Percentiles rank a stretch among this genome's conserved stretches.
Conservation (phyloP, 2,888 invertebrate species). For the Baccha elongata region DNA sequence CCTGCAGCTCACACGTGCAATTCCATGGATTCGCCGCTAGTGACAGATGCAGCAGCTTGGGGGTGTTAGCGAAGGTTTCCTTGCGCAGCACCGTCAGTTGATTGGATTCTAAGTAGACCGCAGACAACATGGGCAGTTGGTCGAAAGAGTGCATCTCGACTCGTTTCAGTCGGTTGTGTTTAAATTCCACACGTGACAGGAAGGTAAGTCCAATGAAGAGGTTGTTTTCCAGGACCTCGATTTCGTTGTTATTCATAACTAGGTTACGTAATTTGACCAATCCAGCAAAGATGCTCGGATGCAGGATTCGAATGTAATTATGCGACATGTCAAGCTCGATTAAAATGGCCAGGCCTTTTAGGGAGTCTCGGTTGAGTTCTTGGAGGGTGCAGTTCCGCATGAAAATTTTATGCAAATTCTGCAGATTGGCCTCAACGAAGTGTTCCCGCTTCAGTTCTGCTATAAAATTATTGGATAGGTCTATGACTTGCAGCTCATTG, state of each 20-base stretch:
- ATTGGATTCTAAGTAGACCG: constrained; percentile 89
- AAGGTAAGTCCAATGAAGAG: constrained; percentile 89
- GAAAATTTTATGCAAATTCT: constrained; percentile 91
- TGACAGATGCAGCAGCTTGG: constrained; percentile 88
- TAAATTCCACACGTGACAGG: constrained; percentile 90
- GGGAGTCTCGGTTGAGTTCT: constrained; percentile 89
- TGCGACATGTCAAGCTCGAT: constrained; percentile 92
- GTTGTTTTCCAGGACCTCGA: constrained; percentile 88
- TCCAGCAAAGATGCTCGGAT: constrained; percentile 88
- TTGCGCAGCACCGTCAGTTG: constrained; percentile 87
- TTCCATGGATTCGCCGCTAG: constrained; percentile 93
- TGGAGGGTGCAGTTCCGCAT: constrained; percentile 89
- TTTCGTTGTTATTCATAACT: constrained; percentile 88
- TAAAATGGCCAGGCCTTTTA: constrained; percentile 89
- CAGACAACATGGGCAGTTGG: constrained; percentile 87
- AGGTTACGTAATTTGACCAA: constrained; percentile 88
- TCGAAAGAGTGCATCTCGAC: constrained; percentile 89
- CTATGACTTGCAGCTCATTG: constrained; percentile 88
- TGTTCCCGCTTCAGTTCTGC: constrained; percentile 86
- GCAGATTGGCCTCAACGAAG: constrained; percentile 87
- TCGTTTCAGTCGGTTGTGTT: constrained; percentile 88
- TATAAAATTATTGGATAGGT: constrained; percentile 88
- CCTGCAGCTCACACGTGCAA: constrained; percentile 92
- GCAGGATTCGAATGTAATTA: constrained; percentile 87
- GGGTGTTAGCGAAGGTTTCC: constrained; percentile 86